phyloP scores from a whole-genome alignment of 2,888 invertebrate species.

The Sarcophaga caerulescens region DNA sequence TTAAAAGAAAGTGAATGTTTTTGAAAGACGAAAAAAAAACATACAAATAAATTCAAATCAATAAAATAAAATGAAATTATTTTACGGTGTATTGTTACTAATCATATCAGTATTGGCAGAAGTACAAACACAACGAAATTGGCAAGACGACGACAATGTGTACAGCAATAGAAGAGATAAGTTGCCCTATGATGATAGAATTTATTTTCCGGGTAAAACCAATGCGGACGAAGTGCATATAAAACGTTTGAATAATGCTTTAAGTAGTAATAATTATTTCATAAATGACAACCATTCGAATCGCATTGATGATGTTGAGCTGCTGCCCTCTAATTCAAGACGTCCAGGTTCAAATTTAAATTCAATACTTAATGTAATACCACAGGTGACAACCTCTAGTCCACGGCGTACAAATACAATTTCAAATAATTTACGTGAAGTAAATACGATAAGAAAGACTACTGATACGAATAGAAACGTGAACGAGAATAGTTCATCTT shows the following conservation, averaged over 20 bases:
- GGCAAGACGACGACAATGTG: constrained; percentile 14
- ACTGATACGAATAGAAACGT: neutral
- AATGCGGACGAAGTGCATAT: constrained; percentile 33
- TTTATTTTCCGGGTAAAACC: constrained; percentile 51
- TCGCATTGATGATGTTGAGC: constrained; percentile 14
- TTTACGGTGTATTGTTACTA: neutral
- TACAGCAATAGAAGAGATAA: neutral
- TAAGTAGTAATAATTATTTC: constrained; percentile 11
- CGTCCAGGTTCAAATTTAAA: neutral
- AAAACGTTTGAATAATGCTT: constrained; percentile 12
- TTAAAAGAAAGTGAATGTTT: constrained; percentile 16
- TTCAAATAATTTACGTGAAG: neutral
- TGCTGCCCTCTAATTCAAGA: neutral
- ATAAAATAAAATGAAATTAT: constrained; percentile 26
- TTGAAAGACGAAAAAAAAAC: neutral
- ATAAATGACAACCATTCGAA: constrained; percentile 17
- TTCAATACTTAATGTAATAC: neutral
- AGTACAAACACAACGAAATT: constrained; percentile 1
- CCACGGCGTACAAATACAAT: neutral
- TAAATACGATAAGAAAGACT: neutral
- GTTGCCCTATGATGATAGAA: constrained; percentile 4
- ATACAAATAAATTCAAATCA: constrained; percentile 10
- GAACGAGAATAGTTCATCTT: neutral
- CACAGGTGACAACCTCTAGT: neutral
- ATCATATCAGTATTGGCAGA: neutral